Conservation (phyloP, 2,113 vertebrate species). For the Mus musculus region GRCm39 chr3:25580501-25581000, state of each 20-base stretch:
- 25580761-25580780: neutral
- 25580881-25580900: neutral
- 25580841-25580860: neutral
- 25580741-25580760: neutral
- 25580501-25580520: too few relatives aligned
- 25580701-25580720: neutral
- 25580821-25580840: neutral
- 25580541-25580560: too few relatives aligned
- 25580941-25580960: neutral
- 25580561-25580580: too few relatives aligned
- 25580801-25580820: neutral
- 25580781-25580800: constrained; percentile 4
- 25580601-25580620: too few relatives aligned
- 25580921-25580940: neutral
- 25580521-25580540: too few relatives aligned
- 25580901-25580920: neutral
- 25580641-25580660: neutral
- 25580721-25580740: neutral
- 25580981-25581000: constrained; percentile 13
- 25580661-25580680: neutral
- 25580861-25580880: neutral
- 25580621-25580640: neutral
- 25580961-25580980: neutral
- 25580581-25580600: too few relatives aligned
- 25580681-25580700: neutral